Base-by-base conservation (phyloP, 2,888 invertebrate genomes). In the Trachelus iudaicus region DNA sequence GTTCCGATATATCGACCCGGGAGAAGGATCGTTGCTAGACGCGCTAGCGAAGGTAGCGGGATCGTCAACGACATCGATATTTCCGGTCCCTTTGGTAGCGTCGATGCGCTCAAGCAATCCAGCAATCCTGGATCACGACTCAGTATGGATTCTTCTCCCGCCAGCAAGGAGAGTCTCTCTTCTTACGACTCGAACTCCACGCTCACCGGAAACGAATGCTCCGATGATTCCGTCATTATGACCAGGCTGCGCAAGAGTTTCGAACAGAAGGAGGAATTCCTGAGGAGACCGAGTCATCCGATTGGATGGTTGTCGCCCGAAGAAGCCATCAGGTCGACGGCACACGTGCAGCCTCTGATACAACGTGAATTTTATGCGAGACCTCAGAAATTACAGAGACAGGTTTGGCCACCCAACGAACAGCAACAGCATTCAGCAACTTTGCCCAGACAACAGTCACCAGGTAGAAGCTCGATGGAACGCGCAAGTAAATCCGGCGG, bases 231-330 rank as follows among this genome's bases (percentile, higher is more conserved):
- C 79, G 93, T 95, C 74, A 94, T 95, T 87, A 95, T 96, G 93
- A 95, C 94, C 83, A 94, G 96, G 92, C 93, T 97, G 90, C 94
- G 96, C 84, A 96, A 96, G 91, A 97, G 96, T 88, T 95, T 96
- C 87, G 97, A 97, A 89, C 96, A 97, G 89, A 97, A 97, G 91
- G 97, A 97, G 90, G 97, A 97, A 87, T 98, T 98, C 92, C 93
- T 98, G 79, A 94, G 95, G 89, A 93, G 96, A 84, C 96, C 96
- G 4, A 95, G 93, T 90, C 94, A 94, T 87, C 95, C 95, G 34
- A 94, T 93, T 77, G 94, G 94, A 77, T 94, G 93, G 93, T 93
- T 92, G 83, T 92, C 92, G 56, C 93, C 93, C 4, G 93, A 93
- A 75, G 92, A 92, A 77, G 92, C 92, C 79, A 90, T 92, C 73